Percentiles rank a stretch among this genome's conserved stretches.
phyloP scores from a whole-genome alignment of 2,113 vertebrate genomes.

The Microtus richardsoni region DNA sequence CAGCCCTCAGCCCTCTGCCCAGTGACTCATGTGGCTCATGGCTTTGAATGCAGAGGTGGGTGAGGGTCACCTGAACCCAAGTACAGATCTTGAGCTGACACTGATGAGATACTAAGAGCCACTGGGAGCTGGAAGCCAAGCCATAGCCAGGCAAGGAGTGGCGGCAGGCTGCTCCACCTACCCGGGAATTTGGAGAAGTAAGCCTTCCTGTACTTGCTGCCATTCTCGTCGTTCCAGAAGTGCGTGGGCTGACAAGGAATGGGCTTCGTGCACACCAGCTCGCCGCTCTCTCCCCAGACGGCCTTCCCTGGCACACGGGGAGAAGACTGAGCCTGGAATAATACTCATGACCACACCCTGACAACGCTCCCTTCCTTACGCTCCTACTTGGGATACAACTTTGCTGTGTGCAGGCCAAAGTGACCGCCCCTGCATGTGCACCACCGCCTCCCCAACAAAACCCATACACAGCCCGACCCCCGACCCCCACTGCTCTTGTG shows the following conservation, averaged over 20 bases:
- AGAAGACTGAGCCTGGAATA: background rate
- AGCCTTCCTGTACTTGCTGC: slow-evolving; percentile 96
- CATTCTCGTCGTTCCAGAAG: slow-evolving; percentile 98
- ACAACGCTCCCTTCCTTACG: background rate
- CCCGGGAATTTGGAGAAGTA: slow-evolving; percentile 97
- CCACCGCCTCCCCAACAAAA: background rate
- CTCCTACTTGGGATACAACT: background rate
- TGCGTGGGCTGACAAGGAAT: slow-evolving; percentile 96
- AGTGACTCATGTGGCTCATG: background rate
- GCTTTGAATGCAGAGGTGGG: background rate
- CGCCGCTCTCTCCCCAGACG: slow-evolving; percentile 96
- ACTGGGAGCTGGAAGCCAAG: background rate
- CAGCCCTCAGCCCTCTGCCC: background rate
- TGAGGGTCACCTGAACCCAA: background rate
- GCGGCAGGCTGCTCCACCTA: slow-evolving; percentile 64
- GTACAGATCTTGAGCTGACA: background rate
- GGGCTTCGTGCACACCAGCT: slow-evolving; percentile 96
- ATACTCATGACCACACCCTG: too few species aligned
- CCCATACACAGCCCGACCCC: background rate
- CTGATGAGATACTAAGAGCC: background rate
- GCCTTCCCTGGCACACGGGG: slow-evolving; percentile 88
- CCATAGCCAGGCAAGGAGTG: background rate
- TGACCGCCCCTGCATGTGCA: background rate
- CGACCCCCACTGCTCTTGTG: fast-evolving
- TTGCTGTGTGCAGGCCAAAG: background rate